Evolutionary conservation across 1,140 invertebrate species (phyloP), one percentile per base, ranked within the genome.

Genomic region (Lepidurus apus): DNA sequence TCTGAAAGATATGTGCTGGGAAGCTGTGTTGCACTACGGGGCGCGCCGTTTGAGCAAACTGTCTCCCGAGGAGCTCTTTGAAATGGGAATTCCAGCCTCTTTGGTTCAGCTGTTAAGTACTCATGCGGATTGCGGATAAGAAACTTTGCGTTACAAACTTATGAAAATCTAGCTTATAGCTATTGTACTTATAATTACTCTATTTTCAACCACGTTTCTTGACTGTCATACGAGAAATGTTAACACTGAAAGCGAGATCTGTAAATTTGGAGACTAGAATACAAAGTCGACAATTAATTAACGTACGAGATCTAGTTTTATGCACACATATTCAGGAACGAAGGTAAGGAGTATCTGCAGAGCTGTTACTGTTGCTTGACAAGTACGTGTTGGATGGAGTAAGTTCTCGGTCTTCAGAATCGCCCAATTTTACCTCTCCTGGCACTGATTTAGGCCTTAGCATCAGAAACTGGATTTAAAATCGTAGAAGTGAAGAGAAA

Each of bases 261-360:
- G 53, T 65, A 65, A 65, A 65, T 65, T 65, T 65, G 53, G 21
- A 65, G 53, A 65, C 53, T 65, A 65, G 53, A 65, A 65, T 65
- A 65, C 53, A 13, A 65, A 17, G 17, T 65, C 53, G 21, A 17
- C 21, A 65, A 13, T 6, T 13, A 65, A 65, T 65, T 13, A 65
- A 65, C 53, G 13, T 13, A 21, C 53, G 5, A 21, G 17, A 21
- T 17, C 21, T 13, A 7, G n/a, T 17, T 65, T 65, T 11, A 47
- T 65, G 17, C 53, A 17, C 6, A 13, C 53, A 7, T 65, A n/a
- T 21, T 65, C 53, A 65, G 53, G 53, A 65, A 65, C 53, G 53
- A 65, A 65, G 53, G 53, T 65, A 65, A 65, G 53, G n/a, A 65
- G 53, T 65, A 65, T 13, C 21, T 17, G 21, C 53, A 65, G 53